Evolutionary conservation across 1,140 invertebrate genomes (phyloP).

Genomic region (Hyphantria cunea): DNA sequence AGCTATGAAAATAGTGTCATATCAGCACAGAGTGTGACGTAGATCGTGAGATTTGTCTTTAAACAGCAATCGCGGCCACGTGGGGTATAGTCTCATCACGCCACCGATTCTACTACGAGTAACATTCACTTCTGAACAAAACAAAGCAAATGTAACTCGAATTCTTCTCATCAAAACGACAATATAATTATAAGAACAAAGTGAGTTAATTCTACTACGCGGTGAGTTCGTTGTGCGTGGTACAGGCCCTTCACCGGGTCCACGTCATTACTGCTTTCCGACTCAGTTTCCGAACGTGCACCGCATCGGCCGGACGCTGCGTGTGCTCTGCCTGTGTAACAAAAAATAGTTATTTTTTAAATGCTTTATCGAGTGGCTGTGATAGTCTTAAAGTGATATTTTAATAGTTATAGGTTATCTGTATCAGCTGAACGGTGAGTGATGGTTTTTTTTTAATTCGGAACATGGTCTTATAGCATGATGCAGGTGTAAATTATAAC

Average conservation of each 20-base stretch:
- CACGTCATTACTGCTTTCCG: conserved; percentile 22
- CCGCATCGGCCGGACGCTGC: conserved; percentile 39
- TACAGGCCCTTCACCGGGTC: conserved; percentile 31
- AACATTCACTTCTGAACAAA: conserved; percentile 1
- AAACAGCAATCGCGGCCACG: conserved; percentile 9
- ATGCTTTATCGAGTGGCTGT: conserved; percentile 56
- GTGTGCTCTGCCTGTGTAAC: conserved; percentile 27
- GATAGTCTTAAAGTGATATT: conserved; percentile 57
- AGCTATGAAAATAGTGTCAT: background rate
- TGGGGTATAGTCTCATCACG: conserved; percentile 19
- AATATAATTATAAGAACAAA: conserved; percentile 6
- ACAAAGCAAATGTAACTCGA: background rate
- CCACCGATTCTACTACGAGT: conserved; percentile 18
- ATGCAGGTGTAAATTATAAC: too few relatives aligned
- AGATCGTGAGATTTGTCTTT: conserved; percentile 1
- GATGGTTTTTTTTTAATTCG: conserved; percentile 28
- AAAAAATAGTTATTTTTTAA: conserved; percentile 34
- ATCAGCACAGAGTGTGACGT: background rate
- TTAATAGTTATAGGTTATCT: conserved; percentile 37
- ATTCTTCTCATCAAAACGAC: background rate
- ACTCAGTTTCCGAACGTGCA: conserved; percentile 55
- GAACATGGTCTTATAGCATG: too few relatives aligned
- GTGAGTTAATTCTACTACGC: conserved; percentile 7
- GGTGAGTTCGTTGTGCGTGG: conserved; percentile 22
- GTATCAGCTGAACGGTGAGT: conserved; percentile 40